Base-by-base conservation (phyloP, 2,797 vertebrate genomes). In the Sebastolobus alascanus region DNA sequence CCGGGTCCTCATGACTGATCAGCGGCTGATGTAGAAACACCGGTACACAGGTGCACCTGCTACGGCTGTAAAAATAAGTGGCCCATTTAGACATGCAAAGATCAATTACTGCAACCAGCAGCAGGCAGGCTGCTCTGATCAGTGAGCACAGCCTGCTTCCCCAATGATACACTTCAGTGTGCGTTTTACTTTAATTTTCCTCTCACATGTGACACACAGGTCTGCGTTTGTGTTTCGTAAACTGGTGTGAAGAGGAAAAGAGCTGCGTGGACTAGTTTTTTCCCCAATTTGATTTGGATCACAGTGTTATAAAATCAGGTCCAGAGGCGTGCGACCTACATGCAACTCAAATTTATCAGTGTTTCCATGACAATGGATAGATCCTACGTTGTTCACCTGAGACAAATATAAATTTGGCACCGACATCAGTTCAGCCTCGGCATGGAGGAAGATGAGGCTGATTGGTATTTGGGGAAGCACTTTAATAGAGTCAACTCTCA, bases 11-110 rank as follows among this genome's bases (percentile, higher is more conserved):
- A 90, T 93, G 87, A 93, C 87, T 89, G 93, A 95, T 95, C 91
- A 91, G 89, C 67, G 66, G 89, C 92, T 83, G 73, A 70, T 90
- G 84, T 74, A 76, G 79, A 89, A 87, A 84, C 93, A 88, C 77
- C 78, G 77, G 75, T 22, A 65, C 81, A 75, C 87, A 87, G 88
- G 69, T 90, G 90, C 93, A 94, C 91, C 94, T 94, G 93, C 90
- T 90, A 70, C 27, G 46, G 46, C 80, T 88, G 91, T 86, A 91
- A 92, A 94, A 93, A 94, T 93, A 94, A 93, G 84, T 93, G 93
- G 73, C 92, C 93, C 89, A 94, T 92, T 94, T 94, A 89, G 61
- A 85, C 90, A 84, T 84, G 85, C 84, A 86, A 88, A 91, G 92
- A 94, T 94, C 90, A 91, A 91, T 94, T 89, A 92, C 84, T 65